Base-by-base conservation (phyloP, 1,140 invertebrate genomes). In the Procambarus clarkii region DNA sequence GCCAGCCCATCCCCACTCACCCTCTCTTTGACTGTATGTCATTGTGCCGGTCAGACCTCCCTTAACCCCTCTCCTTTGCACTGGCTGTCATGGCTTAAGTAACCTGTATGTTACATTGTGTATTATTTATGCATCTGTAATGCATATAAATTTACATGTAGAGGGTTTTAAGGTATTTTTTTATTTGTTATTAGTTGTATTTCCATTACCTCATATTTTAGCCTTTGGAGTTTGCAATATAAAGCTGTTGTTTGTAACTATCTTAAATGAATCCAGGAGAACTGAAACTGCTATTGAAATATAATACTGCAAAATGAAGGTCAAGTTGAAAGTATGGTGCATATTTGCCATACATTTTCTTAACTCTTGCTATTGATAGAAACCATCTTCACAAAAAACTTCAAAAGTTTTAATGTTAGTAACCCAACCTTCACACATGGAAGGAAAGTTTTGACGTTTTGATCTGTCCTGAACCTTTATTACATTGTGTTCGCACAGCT, bases 131-230 rank as follows among this genome's bases (percentile, higher is more conserved):
- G 24, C 48, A 80, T 80, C 46, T 80, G 46, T 80, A 80, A 15
- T 34, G 76, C 77, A 54, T 82, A 60, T 60, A 82, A 58, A 60
- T 50, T 82, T 82, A 82, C 80, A 15, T 82, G 48, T 82, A 82
- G 80, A 82, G 80, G 80, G 80, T 82, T 60, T 34, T 82, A 82
- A 82, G 80, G 80, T 82, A 60, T 82, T 18, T 64, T 64, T 82
- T 80, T 80, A 3, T 45, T 82, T 58, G 80, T 82, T 82, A 82
- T 60, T 82, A 82, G 80, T 82, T 82, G 24, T 82, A 82, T 60
- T 24, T 58, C 50, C 50, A 58, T 82, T 82, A 82, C 80, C 80
- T 82, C 80, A 82, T 82, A 82, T 82, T 82, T 82, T 82, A 82
- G 80, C 80, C 80, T 82, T 24, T 82, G 58, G 50, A 82, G 80